A percentile compares a stretch with the other conserved stretches of the same genome.
Conservation (phyloP, 2,797 vertebrate genomes). For the Argentina silus region DNA sequence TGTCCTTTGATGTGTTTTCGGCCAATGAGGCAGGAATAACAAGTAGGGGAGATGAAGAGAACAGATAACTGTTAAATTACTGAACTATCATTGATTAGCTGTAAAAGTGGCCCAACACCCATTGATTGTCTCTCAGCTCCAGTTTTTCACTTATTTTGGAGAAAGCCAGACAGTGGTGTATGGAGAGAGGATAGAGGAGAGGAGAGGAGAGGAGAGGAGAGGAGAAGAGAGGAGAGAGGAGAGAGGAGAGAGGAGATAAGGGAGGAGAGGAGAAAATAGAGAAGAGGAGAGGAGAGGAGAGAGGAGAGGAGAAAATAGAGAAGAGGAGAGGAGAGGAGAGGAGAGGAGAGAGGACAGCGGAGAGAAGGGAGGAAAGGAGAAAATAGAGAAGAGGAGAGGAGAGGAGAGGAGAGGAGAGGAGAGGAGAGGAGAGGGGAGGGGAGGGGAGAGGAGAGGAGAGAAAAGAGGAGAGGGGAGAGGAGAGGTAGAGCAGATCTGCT, state of each 20-base stretch:
- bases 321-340: too few relatives aligned
- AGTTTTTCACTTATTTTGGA: slow-evolving; percentile 68
- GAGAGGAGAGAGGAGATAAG: too few relatives aligned
- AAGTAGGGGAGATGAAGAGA: slow-evolving; percentile 62
- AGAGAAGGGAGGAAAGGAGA: too few relatives aligned
- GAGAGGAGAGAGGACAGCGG: too few relatives aligned
- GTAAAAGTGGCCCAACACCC: slow-evolving; percentile 53
- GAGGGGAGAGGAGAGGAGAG: too few relatives aligned
- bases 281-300: too few relatives aligned
- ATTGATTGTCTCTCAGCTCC: slow-evolving; percentile 71
- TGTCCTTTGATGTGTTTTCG: slow-evolving; percentile 4
- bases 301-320: too few relatives aligned
- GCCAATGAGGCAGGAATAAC: slow-evolving; percentile 27
- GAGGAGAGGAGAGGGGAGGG: too few relatives aligned
- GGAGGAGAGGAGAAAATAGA: too few relatives aligned
- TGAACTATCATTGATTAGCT: slow-evolving; percentile 71
- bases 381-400: too few relatives aligned
- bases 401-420: too few relatives aligned
- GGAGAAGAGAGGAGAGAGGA: neutral
- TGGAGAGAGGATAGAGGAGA: slow-evolving; percentile 17
- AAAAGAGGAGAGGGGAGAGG: neutral
- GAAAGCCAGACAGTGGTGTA: slow-evolving; percentile 32
- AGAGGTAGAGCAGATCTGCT: neutral
- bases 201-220: neutral
- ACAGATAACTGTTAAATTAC: slow-evolving; percentile 72